phyloP scores from a whole-genome alignment of 2,113 vertebrate genomes.

The Loxodonta africana region DNA sequence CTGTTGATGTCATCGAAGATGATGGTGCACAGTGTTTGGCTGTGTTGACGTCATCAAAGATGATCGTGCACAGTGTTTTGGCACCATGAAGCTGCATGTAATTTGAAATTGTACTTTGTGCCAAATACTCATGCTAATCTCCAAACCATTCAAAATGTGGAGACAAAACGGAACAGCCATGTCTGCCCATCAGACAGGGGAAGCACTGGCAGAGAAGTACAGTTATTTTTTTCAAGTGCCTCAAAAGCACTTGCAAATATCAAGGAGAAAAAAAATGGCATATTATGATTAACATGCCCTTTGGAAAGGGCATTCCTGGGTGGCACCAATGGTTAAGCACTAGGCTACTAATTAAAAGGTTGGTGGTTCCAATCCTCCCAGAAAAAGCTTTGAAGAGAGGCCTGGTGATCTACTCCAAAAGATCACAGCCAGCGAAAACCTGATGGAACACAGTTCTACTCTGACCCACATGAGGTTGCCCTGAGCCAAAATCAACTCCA shows the following conservation, averaged over 20 bases:
- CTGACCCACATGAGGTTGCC: background rate
- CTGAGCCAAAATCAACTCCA: background rate
- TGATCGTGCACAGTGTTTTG: slow-evolving; percentile 85
- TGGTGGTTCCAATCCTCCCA: background rate
- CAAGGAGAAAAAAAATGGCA: background rate
- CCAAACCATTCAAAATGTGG: slow-evolving; percentile 77
- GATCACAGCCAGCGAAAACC: background rate
- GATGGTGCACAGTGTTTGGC: background rate
- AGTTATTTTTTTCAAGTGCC: background rate
- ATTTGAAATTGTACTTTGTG: slow-evolving; percentile 85
- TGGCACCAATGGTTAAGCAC: background rate
- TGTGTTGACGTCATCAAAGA: slow-evolving; percentile 84
- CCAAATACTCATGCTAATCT: slow-evolving; percentile 84
- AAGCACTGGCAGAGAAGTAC: background rate
- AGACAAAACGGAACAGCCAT: slow-evolving; percentile 69
- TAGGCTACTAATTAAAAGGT: background rate
- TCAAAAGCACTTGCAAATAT: slow-evolving; percentile 35
- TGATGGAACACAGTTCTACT: background rate
- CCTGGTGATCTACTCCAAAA: background rate
- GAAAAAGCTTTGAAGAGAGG: background rate
- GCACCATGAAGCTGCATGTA: slow-evolving; percentile 84
- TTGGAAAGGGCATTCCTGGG: background rate
- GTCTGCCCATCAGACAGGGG: slow-evolving; percentile 27
- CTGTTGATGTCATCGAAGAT: too few relatives aligned
- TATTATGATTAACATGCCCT: background rate